A percentile compares a stretch with the other conserved stretches of the same genome.
Conservation (phyloP, 2,888 invertebrate species). For the Thecophora atra region DNA sequence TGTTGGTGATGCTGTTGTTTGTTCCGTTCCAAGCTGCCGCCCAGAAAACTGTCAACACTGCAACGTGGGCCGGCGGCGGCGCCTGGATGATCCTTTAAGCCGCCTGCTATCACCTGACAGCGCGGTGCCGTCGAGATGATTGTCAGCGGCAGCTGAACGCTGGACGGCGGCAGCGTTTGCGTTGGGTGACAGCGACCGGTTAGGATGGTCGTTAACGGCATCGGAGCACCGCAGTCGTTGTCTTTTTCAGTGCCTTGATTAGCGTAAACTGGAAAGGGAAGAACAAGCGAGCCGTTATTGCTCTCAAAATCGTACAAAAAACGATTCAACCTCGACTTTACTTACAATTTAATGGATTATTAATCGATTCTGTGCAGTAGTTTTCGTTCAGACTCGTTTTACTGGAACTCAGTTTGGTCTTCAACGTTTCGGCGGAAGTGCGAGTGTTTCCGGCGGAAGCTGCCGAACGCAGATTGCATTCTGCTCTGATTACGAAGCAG, state of each 20-base stretch:
- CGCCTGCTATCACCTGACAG: conserved; percentile 53
- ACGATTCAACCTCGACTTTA: conserved; percentile 35
- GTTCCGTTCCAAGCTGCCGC: conserved; percentile 44
- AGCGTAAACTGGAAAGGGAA: conserved; percentile 59
- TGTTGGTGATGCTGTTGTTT: conserved; percentile 37
- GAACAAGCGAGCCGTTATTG: conserved; percentile 1
- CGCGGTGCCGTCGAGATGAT: conserved; percentile 63
- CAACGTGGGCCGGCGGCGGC: conserved; percentile 16
- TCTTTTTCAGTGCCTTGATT: conserved; percentile 65
- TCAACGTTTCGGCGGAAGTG: conserved; percentile 47
- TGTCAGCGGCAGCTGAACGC: conserved; percentile 61
- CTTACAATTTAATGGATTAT: conserved; percentile 65
- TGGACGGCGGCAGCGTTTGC: conserved; percentile 44
- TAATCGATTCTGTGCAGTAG: conserved; percentile 64
- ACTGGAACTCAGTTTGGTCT: conserved; percentile 59
- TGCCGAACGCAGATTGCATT: conserved; percentile 57
- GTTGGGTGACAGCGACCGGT: conserved; percentile 5
- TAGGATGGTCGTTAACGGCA: conserved; percentile 46
- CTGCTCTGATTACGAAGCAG: conserved; percentile 65
- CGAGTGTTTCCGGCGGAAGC: conserved; percentile 49
- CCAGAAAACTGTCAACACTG: conserved; percentile 57
- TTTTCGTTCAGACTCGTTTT: conserved; percentile 64
- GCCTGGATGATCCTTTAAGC: neutral
- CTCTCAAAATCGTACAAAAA: conserved; percentile 4
- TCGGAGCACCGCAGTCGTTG: conserved; percentile 58